A percentile compares a stretch with the other conserved stretches of the same genome.
Evolutionary conservation across 2,113 vertebrate genomes (phyloP).

Genomic region (Otus sunia): DNA sequence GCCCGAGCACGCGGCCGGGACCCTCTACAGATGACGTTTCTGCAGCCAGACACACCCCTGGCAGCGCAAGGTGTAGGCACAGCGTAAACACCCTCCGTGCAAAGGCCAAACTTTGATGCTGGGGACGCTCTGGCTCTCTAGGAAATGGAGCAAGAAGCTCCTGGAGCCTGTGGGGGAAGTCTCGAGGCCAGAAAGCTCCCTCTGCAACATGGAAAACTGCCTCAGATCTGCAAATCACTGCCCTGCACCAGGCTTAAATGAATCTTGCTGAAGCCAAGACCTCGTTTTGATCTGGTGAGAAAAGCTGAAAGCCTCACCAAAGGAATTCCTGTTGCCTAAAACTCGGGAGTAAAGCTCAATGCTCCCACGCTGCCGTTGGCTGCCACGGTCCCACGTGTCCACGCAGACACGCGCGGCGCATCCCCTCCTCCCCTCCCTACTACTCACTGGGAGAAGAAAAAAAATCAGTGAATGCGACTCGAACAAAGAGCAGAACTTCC

Average conservation of each 20-base stretch:
- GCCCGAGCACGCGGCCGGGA: accelerated
- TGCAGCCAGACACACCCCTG: background rate
- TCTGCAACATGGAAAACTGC: background rate
- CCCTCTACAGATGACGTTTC: background rate
- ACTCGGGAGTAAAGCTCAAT: accelerated
- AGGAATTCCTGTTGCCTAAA: background rate
- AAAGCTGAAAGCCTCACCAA: background rate
- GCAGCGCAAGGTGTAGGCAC: background rate
- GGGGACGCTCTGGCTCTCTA: background rate
- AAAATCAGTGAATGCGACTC: background rate
- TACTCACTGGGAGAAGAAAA: background rate
- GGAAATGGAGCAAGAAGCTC: accelerated
- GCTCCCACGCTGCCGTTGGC: accelerated
- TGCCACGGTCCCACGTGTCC: background rate
- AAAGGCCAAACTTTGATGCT: background rate
- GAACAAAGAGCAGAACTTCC: constrained; percentile 56
- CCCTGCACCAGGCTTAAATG: background rate
- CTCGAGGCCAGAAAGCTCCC: background rate
- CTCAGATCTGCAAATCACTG: background rate
- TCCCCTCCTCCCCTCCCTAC: background rate
- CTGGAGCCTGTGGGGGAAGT: background rate
- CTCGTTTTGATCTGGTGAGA: background rate
- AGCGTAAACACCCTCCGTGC: too few relatives aligned
- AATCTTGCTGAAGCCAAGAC: background rate
- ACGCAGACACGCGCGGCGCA: background rate